phyloP scores from a whole-genome alignment of 2,113 vertebrate species.

The Galemys pyrenaicus region DNA sequence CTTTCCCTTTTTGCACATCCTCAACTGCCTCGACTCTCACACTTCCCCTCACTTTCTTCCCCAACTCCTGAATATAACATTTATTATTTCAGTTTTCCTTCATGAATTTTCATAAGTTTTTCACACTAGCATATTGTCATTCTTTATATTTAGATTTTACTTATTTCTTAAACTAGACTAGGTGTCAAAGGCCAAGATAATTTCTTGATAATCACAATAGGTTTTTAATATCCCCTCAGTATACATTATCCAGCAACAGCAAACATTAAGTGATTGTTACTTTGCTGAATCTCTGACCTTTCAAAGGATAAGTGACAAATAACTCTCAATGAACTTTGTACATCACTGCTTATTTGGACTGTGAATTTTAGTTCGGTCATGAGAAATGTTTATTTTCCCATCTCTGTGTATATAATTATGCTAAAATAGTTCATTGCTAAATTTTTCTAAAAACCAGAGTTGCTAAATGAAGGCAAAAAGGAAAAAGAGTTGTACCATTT shows the following conservation, averaged over 20 bases:
- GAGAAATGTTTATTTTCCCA: conserved; percentile 73
- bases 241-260: not conserved
- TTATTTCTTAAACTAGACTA: not conserved
- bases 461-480: not conserved
- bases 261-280: not conserved
- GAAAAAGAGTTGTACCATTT: not conserved
- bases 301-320: not conserved
- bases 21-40: not conserved
- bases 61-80: not conserved
- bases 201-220: not conserved
- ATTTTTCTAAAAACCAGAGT: not conserved
- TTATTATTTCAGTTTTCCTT: not conserved
- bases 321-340: conserved; percentile 64
- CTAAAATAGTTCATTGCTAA: conserved; percentile 33
- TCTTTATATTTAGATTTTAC: not conserved
- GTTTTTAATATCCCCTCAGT: not conserved
- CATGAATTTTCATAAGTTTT: not conserved
- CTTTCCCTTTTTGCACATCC: not conserved
- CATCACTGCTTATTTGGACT: conserved; percentile 47
- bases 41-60: not conserved
- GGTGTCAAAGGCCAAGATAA: not conserved
- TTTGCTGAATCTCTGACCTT: conserved; percentile 20
- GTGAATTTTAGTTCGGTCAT: conserved; percentile 48
- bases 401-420: not conserved
- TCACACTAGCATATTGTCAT: not conserved